Conservation (phyloP, 2,797 vertebrate species). For the Pseudochirops cupreus region DNA sequence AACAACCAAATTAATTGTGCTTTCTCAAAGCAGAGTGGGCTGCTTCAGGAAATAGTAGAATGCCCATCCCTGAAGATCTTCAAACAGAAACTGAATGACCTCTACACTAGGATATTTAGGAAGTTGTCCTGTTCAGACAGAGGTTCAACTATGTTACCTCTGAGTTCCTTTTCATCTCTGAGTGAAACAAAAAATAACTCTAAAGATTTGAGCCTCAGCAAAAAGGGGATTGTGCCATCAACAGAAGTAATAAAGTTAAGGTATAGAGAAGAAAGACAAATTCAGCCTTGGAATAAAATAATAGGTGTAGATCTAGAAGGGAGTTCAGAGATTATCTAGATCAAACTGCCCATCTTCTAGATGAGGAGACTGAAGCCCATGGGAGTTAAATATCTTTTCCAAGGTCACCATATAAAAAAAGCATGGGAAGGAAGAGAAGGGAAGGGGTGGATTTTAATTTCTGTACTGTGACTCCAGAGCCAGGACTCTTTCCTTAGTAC, state of each 20-base stretch:
- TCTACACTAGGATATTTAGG: not conserved
- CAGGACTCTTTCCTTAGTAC: not conserved
- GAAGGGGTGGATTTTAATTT: not conserved
- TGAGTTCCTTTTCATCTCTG: not conserved
- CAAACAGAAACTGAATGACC: not conserved
- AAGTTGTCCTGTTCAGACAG: not conserved
- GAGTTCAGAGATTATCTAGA: not conserved
- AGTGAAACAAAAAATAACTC: not conserved
- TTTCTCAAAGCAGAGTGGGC: not conserved
- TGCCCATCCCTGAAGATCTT: not conserved
- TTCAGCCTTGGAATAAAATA: not conserved
- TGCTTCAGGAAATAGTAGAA: not conserved
- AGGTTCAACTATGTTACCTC: not conserved
- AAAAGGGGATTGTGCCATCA: not conserved
- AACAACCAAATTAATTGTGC: not conserved
- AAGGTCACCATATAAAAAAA: not conserved
- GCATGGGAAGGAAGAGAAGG: not conserved
- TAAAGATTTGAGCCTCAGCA: not conserved
- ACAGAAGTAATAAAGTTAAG: not conserved
- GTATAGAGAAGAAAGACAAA: not conserved
- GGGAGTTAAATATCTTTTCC: not conserved
- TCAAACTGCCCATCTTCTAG: not conserved
- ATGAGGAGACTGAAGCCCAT: not conserved
- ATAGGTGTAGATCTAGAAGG: not conserved
- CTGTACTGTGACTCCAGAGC: not conserved